Conservation (phyloP, 1,140 invertebrate genomes). For the Epicauta chinensis region DNA sequence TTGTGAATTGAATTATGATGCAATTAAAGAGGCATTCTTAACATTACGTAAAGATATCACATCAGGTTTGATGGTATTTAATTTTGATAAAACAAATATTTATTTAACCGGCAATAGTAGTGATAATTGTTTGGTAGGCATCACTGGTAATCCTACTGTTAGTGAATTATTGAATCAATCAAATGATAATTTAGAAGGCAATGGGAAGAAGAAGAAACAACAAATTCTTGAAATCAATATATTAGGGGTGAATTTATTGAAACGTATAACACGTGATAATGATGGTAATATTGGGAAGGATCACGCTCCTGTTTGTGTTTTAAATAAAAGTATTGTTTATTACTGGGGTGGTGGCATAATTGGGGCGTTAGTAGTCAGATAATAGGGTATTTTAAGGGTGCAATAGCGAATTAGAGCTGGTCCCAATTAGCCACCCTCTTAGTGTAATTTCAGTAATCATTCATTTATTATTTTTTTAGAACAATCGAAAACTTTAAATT, state of each 20-base stretch:
- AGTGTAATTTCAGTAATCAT: conserved; percentile 16
- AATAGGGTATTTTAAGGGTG: no score
- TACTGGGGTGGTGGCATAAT: no score
- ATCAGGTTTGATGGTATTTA: conserved; percentile 52
- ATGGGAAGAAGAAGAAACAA: conserved; percentile 45
- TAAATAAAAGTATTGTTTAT: conserved; percentile 37
- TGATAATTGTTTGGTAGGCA: conserved; percentile 49
- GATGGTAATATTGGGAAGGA: conserved; percentile 18
- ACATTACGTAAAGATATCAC: conserved; percentile 50
- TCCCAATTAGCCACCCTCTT: no score
- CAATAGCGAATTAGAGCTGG: no score
- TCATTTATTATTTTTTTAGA: conserved; percentile 43
- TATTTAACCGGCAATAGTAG: conserved; percentile 52
- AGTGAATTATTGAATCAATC: conserved; percentile 50
- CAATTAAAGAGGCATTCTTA: conserved; percentile 49
- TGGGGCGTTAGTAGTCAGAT: no score
- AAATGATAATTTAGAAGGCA: conserved; percentile 34
- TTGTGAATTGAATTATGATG: conserved; percentile 47
- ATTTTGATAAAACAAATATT: conserved; percentile 50
- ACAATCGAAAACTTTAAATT: conserved; percentile 44
- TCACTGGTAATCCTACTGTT: conserved; percentile 48
- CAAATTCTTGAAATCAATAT: conserved; percentile 41
- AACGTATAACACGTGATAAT: conserved; percentile 37
- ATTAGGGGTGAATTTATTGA: conserved; percentile 43
- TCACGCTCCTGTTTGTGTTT: conserved; percentile 37